A percentile compares a stretch with the other conserved stretches of the same genome.
Evolutionary conservation across 2,888 invertebrate species (phyloP).

Genomic region (Deroplatys truncata): DNA sequence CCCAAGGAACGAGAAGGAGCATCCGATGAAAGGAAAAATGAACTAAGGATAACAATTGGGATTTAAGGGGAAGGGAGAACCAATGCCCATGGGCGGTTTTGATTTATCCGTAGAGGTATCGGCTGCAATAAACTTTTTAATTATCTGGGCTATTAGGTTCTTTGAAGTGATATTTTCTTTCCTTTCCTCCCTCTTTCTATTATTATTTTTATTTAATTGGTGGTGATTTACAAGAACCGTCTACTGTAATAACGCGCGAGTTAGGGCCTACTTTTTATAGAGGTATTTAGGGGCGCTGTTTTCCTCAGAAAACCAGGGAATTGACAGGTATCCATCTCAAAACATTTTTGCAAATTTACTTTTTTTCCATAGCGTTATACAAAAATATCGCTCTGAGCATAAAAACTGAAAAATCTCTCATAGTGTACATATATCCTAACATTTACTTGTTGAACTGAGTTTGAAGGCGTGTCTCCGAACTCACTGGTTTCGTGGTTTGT

Average conservation of each 20-base stretch:
- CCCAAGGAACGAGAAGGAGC: background rate
- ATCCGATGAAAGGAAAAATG: background rate
- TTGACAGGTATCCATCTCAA: no score
- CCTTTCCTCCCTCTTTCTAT: background rate
- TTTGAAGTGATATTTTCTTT: background rate
- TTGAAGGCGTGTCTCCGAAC: accelerated
- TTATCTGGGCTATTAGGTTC: background rate
- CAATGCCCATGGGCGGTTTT: background rate
- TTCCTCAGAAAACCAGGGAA: no score
- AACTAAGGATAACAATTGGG: background rate
- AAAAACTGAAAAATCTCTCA: no score
- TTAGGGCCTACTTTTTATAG: no score
- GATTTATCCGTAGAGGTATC: background rate
- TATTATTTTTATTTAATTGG: background rate
- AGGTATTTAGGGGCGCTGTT: no score
- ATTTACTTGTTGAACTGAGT: no score
- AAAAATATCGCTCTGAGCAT: no score
- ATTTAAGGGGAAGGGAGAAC: background rate
- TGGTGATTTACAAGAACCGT: background rate
- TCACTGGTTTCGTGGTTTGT: no score
- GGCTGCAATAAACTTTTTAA: background rate
- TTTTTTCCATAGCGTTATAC: no score
- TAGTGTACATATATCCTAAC: no score
- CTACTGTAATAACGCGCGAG: no score
- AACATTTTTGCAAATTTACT: no score